Base-by-base conservation (phyloP, 2,888 invertebrate species). In the Watsonalla binaria region DNA sequence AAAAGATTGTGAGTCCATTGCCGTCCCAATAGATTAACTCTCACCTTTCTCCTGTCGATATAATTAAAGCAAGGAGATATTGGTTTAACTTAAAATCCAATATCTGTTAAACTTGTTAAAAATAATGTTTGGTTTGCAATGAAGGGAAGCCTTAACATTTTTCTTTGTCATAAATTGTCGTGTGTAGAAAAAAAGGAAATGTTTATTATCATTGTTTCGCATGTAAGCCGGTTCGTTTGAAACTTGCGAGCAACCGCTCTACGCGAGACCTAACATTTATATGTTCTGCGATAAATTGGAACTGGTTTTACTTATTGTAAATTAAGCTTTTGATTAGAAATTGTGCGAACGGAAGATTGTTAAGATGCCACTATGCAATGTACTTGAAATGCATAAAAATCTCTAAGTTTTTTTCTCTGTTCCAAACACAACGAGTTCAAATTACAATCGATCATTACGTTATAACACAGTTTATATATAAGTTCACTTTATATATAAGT, bases 261-360 rank as follows among this genome's bases (percentile, higher is more conserved):
- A 61, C 59, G 59, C 53, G 59, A 54, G 55, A 55, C 54, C 59
- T 60, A 61, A 63, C 55, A 61, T 69, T 64, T 67, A 68, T 68
- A 59, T 60, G 24, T 37, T 37, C 56, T 9, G 51, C 58, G 59
- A 66, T 63, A 66, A 54, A 55, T 52, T 52, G 55, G 56, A 63
- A 58, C 56, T 56, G 54, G 54, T 60, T 62, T 58, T 58, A 62
- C 55, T 63, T 66, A 66, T 66, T 62, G 57, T 55, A 57, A 14
- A 49, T 15, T 37, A 37, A 45, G 45, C 42, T 56, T 55, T 54
- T 56, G 51, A 35, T 39, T 24, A 24, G 45, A 50, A 50, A 39
- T 49, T 42, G 37, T 45, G 45, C 35, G 15, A 37, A 46, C n/a
- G 37, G 14, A 8, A 35, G 46, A 42, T 7, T 35, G 13, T 37